Evolutionary conservation across 2,888 invertebrate species (phyloP).

Genomic region (Drosophila mulleri): DNA sequence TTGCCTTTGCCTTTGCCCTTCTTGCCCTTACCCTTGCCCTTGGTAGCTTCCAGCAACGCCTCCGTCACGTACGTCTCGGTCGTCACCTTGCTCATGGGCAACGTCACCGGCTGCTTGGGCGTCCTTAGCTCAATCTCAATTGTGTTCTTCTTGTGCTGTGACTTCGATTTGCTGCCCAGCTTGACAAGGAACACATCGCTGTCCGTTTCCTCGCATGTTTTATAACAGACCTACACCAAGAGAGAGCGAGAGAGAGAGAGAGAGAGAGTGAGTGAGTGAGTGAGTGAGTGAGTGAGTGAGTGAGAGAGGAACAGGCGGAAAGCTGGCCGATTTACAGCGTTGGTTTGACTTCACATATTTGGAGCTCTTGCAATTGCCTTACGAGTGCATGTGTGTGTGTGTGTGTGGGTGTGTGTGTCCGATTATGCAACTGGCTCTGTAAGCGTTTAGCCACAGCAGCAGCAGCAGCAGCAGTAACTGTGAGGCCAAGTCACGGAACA

Average conservation of each 20-base stretch:
- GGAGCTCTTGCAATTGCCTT: conserved; percentile 25
- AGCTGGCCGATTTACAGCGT: conserved; percentile 30
- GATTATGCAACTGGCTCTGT: conserved; percentile 53
- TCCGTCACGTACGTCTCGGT: conserved; percentile 89
- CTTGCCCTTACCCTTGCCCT: conserved; percentile 23
- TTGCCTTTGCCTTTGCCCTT: conserved; percentile 24
- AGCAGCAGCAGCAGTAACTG: conserved; percentile 6
- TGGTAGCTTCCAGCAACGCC: conserved; percentile 72
- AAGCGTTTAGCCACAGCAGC: conserved; percentile 37
- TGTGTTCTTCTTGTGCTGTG: conserved; percentile 88
- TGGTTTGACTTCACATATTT: conserved; percentile 58
- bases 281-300: neutral
- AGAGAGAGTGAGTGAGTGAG: neutral
- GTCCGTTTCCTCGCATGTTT: conserved; percentile 87
- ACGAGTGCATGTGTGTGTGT: no score
- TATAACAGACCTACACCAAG: conserved; percentile 82
- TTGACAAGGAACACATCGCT: conserved; percentile 90
- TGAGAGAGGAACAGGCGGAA: neutral
- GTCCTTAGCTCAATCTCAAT: conserved; percentile 90
- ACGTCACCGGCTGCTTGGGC: conserved; percentile 88
- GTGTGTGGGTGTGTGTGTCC: neutral
- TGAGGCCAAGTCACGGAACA: conserved; percentile 48
- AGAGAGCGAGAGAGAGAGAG: neutral
- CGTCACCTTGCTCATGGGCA: conserved; percentile 87
- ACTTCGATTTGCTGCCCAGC: conserved; percentile 91